phyloP scores from a whole-genome alignment of 2,888 invertebrate species.

The Synergus japonicus region DNA sequence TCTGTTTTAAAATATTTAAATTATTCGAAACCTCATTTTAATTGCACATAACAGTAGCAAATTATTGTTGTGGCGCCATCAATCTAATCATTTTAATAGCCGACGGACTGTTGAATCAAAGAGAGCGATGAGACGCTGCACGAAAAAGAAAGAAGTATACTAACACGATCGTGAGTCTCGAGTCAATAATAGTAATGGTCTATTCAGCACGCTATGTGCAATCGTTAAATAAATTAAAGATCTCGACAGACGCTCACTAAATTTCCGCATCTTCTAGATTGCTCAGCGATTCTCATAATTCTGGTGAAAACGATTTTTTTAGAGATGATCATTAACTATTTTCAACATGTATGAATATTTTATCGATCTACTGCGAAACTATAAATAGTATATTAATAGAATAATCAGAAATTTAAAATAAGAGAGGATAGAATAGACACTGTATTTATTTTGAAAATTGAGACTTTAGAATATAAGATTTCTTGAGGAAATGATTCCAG shows the following conservation, averaged over 20 bases:
- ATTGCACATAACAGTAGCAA: constrained; percentile 3
- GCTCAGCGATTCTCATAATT: constrained; percentile 3
- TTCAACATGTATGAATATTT: background rate
- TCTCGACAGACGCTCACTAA: constrained; percentile 45
- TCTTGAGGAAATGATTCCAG: background rate
- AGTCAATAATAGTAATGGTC: constrained; percentile 55
- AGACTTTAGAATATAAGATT: background rate
- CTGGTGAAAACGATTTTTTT: background rate
- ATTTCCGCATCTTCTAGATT: constrained; percentile 13
- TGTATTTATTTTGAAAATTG: background rate
- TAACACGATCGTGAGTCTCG: constrained; percentile 41
- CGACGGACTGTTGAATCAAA: constrained; percentile 44
- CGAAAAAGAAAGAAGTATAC: constrained; percentile 44
- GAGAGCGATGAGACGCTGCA: constrained; percentile 23
- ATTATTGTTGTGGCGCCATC: constrained; percentile 47
- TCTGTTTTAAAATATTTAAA: background rate
- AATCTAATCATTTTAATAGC: constrained; percentile 63
- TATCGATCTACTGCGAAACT: background rate
- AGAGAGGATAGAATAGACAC: too few relatives aligned
- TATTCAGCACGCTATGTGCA: constrained; percentile 49
- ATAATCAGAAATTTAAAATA: too few relatives aligned
- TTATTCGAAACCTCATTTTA: background rate
- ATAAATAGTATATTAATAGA: too few relatives aligned
- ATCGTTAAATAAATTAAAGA: constrained; percentile 48
- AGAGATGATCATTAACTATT: background rate